Percentiles rank a stretch among this genome's conserved stretches.
Evolutionary conservation across 2,888 invertebrate species (phyloP).

Genomic region (Crioceris asparagi): DNA sequence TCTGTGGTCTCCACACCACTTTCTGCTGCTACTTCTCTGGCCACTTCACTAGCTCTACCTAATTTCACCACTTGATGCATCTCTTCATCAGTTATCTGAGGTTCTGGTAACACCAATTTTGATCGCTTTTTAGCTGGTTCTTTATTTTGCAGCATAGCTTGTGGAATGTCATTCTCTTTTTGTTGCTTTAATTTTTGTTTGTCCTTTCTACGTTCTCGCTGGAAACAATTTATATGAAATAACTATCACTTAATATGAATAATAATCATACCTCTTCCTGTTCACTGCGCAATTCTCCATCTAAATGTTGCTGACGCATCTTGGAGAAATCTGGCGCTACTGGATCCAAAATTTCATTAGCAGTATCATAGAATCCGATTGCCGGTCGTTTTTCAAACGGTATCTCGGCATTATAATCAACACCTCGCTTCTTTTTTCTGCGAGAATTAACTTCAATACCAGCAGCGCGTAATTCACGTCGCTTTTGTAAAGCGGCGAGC

Average conservation of each 20-base stretch:
- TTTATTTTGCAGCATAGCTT: conserved; percentile 75
- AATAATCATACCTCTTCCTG: conserved; percentile 80
- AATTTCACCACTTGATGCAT: conserved; percentile 86
- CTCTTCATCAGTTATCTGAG: conserved; percentile 93
- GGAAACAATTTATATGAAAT: conserved; percentile 21
- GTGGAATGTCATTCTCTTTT: conserved; percentile 92
- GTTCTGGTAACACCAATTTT: conserved; percentile 90
- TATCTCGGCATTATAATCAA: conserved; percentile 95
- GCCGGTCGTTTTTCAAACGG: conserved; percentile 95
- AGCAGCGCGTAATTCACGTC: conserved; percentile 94
- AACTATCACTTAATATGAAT: neutral
- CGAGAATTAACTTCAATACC: conserved; percentile 62
- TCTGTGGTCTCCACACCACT: conserved; percentile 70
- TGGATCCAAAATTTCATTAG: conserved; percentile 78
- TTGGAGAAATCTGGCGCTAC: conserved; percentile 82
- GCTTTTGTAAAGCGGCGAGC: conserved; percentile 92
- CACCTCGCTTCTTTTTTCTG: conserved; percentile 72
- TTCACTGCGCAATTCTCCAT: conserved; percentile 83
- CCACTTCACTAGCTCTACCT: conserved; percentile 82
- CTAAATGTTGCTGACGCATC: conserved; percentile 83
- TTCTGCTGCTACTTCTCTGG: conserved; percentile 77
- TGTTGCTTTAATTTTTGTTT: conserved; percentile 90
- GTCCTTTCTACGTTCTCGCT: conserved; percentile 87
- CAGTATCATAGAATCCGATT: conserved; percentile 89
- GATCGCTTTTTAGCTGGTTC: conserved; percentile 88